These are phyloP conservation scores for Trachelipus rathkii DNA, from an alignment of 1,140 invertebrate genomes.

Conservation along the genomic window DNA sequence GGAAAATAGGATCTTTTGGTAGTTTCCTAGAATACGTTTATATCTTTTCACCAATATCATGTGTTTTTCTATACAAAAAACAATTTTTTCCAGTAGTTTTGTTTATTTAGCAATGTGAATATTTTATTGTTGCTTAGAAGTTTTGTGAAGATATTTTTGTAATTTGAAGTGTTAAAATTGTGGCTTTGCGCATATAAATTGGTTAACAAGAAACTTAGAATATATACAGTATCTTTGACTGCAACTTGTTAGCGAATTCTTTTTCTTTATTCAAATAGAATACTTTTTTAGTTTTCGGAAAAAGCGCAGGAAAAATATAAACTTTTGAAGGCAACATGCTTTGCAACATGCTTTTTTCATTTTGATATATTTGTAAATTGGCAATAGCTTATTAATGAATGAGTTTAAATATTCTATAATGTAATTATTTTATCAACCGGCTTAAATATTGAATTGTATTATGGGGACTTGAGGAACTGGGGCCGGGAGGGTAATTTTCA, in stretches of 20 bases:
- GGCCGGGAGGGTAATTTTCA: not conserved
- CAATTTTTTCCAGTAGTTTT: not conserved
- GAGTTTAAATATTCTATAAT: not conserved
- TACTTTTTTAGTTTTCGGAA: not conserved
- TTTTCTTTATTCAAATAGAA: not conserved
- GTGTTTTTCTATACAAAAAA: too few species aligned
- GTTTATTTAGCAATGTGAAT: not conserved
- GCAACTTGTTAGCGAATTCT: not conserved
- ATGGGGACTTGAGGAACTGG: not conserved
- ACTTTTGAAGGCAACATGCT: not conserved
- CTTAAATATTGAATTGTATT: slow-evolving; percentile 2
- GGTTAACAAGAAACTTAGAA: not conserved
- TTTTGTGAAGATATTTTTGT: not conserved
- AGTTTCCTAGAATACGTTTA: too few species aligned
- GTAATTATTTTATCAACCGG: not conserved
- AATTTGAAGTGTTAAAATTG: not conserved
- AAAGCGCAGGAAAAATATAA: not conserved
- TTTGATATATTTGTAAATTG: not conserved
- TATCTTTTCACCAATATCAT: too few species aligned
- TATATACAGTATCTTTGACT: not conserved
- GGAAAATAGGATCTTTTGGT: too few species aligned
- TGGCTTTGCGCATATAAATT: not conserved
- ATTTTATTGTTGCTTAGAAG: not conserved
- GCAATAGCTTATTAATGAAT: not conserved
- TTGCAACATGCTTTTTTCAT: not conserved